A percentile compares a stretch with the other conserved stretches of the same genome.
These are phyloP conservation scores for Gambelia wislizenii DNA, from an alignment of 2,797 vertebrate species.

Conservation along the genomic window DNA sequence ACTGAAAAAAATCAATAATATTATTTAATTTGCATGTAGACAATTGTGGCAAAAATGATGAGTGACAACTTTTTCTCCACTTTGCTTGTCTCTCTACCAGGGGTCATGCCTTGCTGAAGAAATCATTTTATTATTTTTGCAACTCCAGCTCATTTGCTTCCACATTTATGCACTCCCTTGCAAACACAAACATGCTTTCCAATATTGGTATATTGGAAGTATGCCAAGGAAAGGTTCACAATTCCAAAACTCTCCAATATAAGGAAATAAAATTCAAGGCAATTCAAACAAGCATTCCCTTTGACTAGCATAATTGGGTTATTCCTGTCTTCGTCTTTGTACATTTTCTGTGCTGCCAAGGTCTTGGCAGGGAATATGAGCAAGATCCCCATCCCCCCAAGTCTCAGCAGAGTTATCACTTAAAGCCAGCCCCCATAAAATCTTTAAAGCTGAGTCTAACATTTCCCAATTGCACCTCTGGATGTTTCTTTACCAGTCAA, in stretches of 20 bases:
- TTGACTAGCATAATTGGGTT: accelerated
- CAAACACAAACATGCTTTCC: slow-evolving; percentile 17
- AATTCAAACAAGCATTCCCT: neutral
- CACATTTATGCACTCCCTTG: neutral
- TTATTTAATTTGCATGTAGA: neutral
- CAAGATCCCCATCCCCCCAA: neutral
- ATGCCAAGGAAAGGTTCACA: slow-evolving; percentile 16
- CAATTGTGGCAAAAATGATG: neutral
- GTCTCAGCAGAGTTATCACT: too few relatives aligned
- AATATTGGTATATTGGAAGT: slow-evolving; percentile 10
- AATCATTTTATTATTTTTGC: slow-evolving; percentile 16
- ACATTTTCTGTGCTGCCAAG: neutral
- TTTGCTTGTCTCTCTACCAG: neutral
- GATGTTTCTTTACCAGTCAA: neutral
- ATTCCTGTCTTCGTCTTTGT: slow-evolving; percentile 19
- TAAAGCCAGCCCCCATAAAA: too few relatives aligned
- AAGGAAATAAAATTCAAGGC: neutral
- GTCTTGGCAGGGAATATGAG: neutral
- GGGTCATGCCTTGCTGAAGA: neutral
- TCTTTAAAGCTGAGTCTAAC: too few relatives aligned
- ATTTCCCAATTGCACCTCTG: neutral
- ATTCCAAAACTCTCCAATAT: neutral
- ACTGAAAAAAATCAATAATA: neutral
- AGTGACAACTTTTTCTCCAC: neutral
- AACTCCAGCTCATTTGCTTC: slow-evolving; percentile 10